Percentiles rank a stretch among this genome's conserved stretches.
These are phyloP conservation scores for Halyomorpha halys DNA, from an alignment of 1,140 invertebrate genomes.

Conservation along the genomic window DNA sequence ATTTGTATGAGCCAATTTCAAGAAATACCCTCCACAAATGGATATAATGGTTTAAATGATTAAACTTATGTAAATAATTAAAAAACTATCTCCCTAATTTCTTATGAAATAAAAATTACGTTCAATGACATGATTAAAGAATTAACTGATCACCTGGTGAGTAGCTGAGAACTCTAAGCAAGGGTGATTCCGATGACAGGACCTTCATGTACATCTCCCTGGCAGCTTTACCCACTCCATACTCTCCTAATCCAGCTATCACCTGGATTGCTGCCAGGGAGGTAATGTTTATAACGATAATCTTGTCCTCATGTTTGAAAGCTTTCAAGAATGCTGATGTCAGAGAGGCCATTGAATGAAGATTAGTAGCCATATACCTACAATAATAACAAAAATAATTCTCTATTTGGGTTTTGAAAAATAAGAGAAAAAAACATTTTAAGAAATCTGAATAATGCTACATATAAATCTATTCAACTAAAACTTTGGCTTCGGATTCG, in stretches of 20 bases:
- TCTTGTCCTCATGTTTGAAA: conserved; percentile 40
- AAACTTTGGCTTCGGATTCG: too few relatives aligned
- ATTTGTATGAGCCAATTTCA: too few relatives aligned
- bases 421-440: too few relatives aligned
- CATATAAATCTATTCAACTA: too few relatives aligned
- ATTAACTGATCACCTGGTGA: conserved; percentile 56
- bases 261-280: conserved; percentile 71
- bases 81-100: too few relatives aligned
- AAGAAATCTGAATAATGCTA: too few relatives aligned
- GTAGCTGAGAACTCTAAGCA: conserved; percentile 75
- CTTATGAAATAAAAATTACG: too few relatives aligned
- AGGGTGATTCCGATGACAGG: conserved; percentile 68
- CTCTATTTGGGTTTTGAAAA: too few relatives aligned
- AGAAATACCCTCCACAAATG: too few relatives aligned
- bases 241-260: conserved; percentile 62
- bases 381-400: conserved; percentile 22
- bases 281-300: conserved; percentile 74
- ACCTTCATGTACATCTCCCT: conserved; percentile 80
- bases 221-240: conserved; percentile 82
- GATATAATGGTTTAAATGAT: too few relatives aligned
- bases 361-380: conserved; percentile 32
- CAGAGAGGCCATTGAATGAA: conserved; percentile 50
- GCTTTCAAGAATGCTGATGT: conserved; percentile 62
- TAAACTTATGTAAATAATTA: too few relatives aligned
- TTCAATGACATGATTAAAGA: too few relatives aligned